Evolutionary conservation across 2,888 invertebrate genomes (phyloP).

Genomic region (Troglohyphantes excavatus): DNA sequence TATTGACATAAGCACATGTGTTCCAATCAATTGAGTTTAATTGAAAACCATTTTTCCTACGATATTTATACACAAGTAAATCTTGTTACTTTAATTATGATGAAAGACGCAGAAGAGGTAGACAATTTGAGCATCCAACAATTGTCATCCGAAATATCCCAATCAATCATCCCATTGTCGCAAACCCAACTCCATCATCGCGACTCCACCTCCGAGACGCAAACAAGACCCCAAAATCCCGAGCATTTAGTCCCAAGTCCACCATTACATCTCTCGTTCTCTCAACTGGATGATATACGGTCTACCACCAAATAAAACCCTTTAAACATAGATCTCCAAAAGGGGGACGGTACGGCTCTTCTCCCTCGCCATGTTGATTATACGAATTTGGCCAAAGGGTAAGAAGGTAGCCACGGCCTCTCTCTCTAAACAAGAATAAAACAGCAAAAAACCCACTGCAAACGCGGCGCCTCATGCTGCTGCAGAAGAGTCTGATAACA

Average conservation of each 20-base stretch:
- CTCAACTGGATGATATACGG: neutral
- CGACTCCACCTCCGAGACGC: too few species aligned
- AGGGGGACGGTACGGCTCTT: neutral
- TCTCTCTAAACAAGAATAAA: neutral
- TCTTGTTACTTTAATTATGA: too few species aligned
- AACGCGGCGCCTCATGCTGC: constrained; percentile 24
- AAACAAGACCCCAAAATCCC: neutral
- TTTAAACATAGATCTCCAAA: neutral
- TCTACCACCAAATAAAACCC: neutral
- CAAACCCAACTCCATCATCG: too few species aligned
- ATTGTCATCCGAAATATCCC: too few species aligned
- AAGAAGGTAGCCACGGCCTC: constrained; percentile 39
- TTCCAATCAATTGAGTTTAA: too few species aligned
- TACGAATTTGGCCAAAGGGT: constrained; percentile 29
- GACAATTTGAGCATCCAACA: too few species aligned
- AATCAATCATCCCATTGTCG: too few species aligned
- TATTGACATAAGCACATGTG: too few species aligned
- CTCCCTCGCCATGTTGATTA: constrained; percentile 25
- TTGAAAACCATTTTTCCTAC: too few species aligned
- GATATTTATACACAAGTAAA: too few species aligned
- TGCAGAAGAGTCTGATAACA: constrained; percentile 35
- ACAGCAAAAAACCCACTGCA: neutral
- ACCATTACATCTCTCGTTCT: neutral
- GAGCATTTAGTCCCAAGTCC: neutral
- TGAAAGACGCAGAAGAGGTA: too few species aligned